Percentiles rank a stretch among this genome's conserved stretches.
Conservation (phyloP, 2,888 invertebrate species). For the Troides oblongomaculatus region DNA sequence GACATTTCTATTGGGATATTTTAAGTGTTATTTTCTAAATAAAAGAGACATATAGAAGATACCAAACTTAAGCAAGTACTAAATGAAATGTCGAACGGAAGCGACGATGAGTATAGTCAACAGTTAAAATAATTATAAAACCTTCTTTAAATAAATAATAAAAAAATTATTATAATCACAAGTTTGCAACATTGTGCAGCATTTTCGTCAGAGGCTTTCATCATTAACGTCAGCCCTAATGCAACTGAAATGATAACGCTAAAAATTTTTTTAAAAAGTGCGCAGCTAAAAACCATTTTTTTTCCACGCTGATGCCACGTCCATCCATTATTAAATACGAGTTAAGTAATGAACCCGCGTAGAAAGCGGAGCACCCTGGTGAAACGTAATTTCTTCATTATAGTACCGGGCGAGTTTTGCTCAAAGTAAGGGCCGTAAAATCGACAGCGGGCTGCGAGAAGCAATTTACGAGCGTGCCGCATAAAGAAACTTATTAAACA, state of each 20-base stretch:
- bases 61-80: neutral
- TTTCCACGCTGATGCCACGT: slow-evolving; percentile 32
- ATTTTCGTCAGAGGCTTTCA: slow-evolving; percentile 15
- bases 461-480: slow-evolving; percentile 56
- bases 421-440: slow-evolving; percentile 54
- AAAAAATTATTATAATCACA: neutral
- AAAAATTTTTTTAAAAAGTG: slow-evolving; percentile 18
- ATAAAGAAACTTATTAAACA: slow-evolving; percentile 31
- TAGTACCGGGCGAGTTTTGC: slow-evolving; percentile 46
- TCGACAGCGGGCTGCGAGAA: slow-evolving; percentile 54
- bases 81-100: neutral
- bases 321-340: slow-evolving; percentile 38
- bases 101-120: neutral
- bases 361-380: slow-evolving; percentile 37
- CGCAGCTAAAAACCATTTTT: slow-evolving; percentile 28
- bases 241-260: slow-evolving; percentile 11
- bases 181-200: neutral
- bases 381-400: slow-evolving; percentile 46
- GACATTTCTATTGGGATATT: neutral
- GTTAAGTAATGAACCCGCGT: slow-evolving; percentile 42
- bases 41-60: neutral
- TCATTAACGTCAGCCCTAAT: slow-evolving; percentile 16
- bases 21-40: neutral
- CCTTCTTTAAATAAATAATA: too few species aligned
- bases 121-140: neutral